Conservation (phyloP, 35 echinoderm and acorn worm species). For the Heliocidaris erythrogramma region DNA sequence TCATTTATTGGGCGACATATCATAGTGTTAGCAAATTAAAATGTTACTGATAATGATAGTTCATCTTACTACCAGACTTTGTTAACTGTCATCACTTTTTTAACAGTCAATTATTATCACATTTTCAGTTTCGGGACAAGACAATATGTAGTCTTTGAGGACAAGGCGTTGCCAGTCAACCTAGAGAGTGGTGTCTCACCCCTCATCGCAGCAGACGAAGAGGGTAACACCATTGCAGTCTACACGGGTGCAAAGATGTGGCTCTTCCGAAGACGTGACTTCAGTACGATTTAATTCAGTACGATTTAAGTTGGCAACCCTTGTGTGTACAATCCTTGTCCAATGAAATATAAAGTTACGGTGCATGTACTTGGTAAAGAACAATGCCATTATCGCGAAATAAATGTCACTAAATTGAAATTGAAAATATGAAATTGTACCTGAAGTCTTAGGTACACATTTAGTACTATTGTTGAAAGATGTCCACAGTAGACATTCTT, state of each 20-base stretch:
- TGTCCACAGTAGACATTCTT: too few relatives aligned
- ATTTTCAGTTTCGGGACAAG: not conserved
- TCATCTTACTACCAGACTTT: not conserved
- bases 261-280: not conserved
- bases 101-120: not conserved
- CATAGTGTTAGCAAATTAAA: not conserved
- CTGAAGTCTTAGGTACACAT: too few relatives aligned
- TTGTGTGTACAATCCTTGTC: not conserved
- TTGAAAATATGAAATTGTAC: too few relatives aligned
- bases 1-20: too few relatives aligned
- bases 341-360: too few relatives aligned
- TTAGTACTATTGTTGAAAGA: too few relatives aligned
- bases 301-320: not conserved
- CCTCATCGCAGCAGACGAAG: not conserved
- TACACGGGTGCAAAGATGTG: not conserved
- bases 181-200: not conserved
- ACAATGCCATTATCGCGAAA: too few relatives aligned
- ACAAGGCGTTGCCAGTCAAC: not conserved
- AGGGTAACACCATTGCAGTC: not conserved
- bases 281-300: not conserved
- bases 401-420: too few relatives aligned
- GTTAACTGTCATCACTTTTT: not conserved
- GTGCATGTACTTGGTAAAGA: too few relatives aligned
- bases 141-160: not conserved
- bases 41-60: not conserved